Percentiles rank a stretch among this genome's conserved stretches.
Evolutionary conservation across 1,140 invertebrate genomes (phyloP).

Genomic region (Drosophila pseudoobscura): DNA sequence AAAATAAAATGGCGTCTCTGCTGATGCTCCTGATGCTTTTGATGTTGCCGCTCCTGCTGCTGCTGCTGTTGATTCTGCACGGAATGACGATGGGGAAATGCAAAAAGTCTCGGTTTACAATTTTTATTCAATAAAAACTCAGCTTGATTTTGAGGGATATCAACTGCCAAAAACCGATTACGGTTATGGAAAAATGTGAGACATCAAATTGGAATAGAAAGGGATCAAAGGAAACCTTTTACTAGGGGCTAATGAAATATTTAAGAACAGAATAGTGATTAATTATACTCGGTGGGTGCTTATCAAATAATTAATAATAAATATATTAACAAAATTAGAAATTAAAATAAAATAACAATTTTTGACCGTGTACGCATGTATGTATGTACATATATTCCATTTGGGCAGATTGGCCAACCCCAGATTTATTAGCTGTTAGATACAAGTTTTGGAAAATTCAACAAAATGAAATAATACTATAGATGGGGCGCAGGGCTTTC

Average conservation of each 20-base stretch:
- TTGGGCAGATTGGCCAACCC: background rate
- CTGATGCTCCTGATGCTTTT: slow-evolving; percentile 15
- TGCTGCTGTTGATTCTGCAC: slow-evolving; percentile 28
- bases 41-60: background rate
- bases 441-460: slow-evolving; percentile 44
- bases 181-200: slow-evolving; percentile 4
- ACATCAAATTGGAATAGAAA: slow-evolving; percentile 13
- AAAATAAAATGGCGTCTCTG: slow-evolving; percentile 73
- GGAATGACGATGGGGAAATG: slow-evolving; percentile 69
- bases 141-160: slow-evolving; percentile 59
- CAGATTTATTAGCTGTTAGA: slow-evolving; percentile 43
- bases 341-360: background rate
- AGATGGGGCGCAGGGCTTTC: slow-evolving; percentile 3
- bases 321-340: no score
- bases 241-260: slow-evolving; percentile 3
- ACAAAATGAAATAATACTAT: slow-evolving; percentile 34
- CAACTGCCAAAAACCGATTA: slow-evolving; percentile 44
- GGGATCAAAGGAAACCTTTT: background rate
- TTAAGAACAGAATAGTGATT: no score
- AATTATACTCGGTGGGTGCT: no score
- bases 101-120: slow-evolving; percentile 73
- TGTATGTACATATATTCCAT: slow-evolving; percentile 9
- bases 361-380: slow-evolving; percentile 1
- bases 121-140: slow-evolving; percentile 78
- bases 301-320: no score